These are phyloP conservation scores for Tursiops truncatus DNA, from an alignment of 2,113 vertebrate species.

Conservation along the genomic window DNA sequence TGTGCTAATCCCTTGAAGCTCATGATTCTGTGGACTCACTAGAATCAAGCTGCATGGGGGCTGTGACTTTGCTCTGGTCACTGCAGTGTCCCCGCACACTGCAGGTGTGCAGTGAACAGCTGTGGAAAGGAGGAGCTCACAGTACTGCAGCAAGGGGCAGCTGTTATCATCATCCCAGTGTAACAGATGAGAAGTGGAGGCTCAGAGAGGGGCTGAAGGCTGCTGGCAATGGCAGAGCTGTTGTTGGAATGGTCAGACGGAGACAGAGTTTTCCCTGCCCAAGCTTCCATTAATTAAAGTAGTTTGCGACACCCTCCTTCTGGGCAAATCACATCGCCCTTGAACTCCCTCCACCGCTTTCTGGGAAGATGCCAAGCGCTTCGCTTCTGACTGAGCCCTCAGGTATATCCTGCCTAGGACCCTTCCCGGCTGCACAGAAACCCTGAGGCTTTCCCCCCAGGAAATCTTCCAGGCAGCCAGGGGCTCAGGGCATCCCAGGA, in stretches of 20 bases:
- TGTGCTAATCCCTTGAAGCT: neutral
- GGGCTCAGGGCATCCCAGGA: neutral
- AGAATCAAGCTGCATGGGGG: neutral
- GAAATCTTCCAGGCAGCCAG: neutral
- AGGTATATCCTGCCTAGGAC: neutral
- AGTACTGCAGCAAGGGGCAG: neutral
- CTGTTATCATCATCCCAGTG: too few species aligned
- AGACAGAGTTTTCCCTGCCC: neutral
- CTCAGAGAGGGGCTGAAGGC: neutral
- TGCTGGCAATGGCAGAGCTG: neutral
- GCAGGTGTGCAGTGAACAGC: neutral
- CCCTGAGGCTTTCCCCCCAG: neutral
- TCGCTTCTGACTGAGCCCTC: neutral
- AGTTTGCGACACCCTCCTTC: neutral
- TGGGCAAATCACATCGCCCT: neutral
- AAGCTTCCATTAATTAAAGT: neutral
- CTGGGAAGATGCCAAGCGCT: neutral
- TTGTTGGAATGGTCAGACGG: neutral
- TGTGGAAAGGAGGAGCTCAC: neutral
- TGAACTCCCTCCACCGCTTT: neutral
- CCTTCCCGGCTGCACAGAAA: neutral
- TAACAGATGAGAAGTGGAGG: neutral
- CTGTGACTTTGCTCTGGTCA: neutral
- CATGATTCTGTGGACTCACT: neutral
- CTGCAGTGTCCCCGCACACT: neutral